A percentile compares a stretch with the other conserved stretches of the same genome.
Conservation (phyloP, 2,113 vertebrate genomes). For the Datnioides undecimradiatus region DNA sequence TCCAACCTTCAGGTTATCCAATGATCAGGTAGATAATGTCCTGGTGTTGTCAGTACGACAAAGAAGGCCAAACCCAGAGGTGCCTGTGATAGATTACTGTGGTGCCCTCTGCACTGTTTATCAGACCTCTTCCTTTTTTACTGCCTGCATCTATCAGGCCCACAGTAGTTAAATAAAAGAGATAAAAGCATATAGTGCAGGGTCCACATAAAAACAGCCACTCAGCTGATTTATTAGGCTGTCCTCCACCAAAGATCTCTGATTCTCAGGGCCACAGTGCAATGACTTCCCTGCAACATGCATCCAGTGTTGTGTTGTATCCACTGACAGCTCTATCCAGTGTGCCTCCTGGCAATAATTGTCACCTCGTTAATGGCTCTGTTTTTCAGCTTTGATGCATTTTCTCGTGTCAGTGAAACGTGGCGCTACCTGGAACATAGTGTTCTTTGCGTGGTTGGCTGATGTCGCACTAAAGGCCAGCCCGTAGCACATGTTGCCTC, state of each 20-base stretch:
- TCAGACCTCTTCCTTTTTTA: slow-evolving; percentile 67
- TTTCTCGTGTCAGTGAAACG: slow-evolving; percentile 31
- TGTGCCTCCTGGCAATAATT: slow-evolving; percentile 34
- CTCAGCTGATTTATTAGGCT: slow-evolving; percentile 68
- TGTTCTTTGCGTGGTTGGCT: slow-evolving; percentile 19
- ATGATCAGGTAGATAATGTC: slow-evolving; percentile 33
- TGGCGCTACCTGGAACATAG: slow-evolving; percentile 16
- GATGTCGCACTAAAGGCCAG: slow-evolving; percentile 14
- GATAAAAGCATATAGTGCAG: slow-evolving; percentile 70
- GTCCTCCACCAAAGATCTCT: slow-evolving; percentile 49
- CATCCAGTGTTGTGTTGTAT: slow-evolving; percentile 16
- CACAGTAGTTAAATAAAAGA: slow-evolving; percentile 65
- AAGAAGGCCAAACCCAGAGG: slow-evolving; percentile 45
- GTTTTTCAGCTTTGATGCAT: slow-evolving; percentile 39
- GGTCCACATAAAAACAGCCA: slow-evolving; percentile 59
- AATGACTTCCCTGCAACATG: slow-evolving; percentile 29
- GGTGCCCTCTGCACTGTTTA: slow-evolving; percentile 59
- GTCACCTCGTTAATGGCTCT: slow-evolving; percentile 42
- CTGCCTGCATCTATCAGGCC: slow-evolving; percentile 58
- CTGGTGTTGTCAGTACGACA: slow-evolving; percentile 6
- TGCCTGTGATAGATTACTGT: slow-evolving; percentile 50
- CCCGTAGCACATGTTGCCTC: background rate
- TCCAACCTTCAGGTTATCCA: slow-evolving; percentile 14
- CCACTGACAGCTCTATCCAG: slow-evolving; percentile 38
- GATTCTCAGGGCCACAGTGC: slow-evolving; percentile 62